phyloP scores from a whole-genome alignment of 1,140 invertebrate genomes.

The Drosophila fuyamai region DNA sequence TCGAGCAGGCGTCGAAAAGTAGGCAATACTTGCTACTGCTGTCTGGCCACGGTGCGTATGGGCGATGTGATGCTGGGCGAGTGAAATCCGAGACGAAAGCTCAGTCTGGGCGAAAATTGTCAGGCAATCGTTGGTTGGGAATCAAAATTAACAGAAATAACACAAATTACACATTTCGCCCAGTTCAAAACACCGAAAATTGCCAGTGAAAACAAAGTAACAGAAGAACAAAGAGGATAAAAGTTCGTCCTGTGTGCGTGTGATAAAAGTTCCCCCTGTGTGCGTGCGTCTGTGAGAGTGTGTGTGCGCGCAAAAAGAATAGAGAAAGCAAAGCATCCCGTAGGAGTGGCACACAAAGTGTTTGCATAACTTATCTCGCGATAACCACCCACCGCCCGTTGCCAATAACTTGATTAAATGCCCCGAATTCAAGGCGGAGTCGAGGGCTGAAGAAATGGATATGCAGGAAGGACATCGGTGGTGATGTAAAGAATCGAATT shows the following conservation, averaged over 20 bases:
- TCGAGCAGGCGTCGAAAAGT: slow-evolving; percentile 38
- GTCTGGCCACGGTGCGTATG: slow-evolving; percentile 64
- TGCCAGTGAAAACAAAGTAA: slow-evolving; percentile 9
- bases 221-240: slow-evolving; percentile 30
- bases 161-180: not conserved
- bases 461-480: slow-evolving; percentile 12
- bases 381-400: slow-evolving; percentile 13
- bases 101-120: slow-evolving; percentile 43
- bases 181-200: slow-evolving; percentile 30
- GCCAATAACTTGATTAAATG: slow-evolving; percentile 65
- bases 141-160: slow-evolving; percentile 11
- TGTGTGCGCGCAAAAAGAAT: slow-evolving; percentile 66
- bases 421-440: slow-evolving; percentile 17
- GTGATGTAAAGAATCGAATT: slow-evolving; percentile 23
- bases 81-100: slow-evolving; percentile 37
- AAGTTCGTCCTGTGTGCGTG: slow-evolving; percentile 49
- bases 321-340: slow-evolving; percentile 79
- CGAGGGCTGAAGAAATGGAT: slow-evolving; percentile 29
- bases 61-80: slow-evolving; percentile 23
- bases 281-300: slow-evolving; percentile 24
- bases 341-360: slow-evolving; percentile 76
- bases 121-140: slow-evolving; percentile 10
- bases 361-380: slow-evolving; percentile 75
- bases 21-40: slow-evolving; percentile 45
- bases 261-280: slow-evolving; percentile 26